Conservation (phyloP, 2,113 vertebrate genomes). For the Eonycteris spelaea region DNA sequence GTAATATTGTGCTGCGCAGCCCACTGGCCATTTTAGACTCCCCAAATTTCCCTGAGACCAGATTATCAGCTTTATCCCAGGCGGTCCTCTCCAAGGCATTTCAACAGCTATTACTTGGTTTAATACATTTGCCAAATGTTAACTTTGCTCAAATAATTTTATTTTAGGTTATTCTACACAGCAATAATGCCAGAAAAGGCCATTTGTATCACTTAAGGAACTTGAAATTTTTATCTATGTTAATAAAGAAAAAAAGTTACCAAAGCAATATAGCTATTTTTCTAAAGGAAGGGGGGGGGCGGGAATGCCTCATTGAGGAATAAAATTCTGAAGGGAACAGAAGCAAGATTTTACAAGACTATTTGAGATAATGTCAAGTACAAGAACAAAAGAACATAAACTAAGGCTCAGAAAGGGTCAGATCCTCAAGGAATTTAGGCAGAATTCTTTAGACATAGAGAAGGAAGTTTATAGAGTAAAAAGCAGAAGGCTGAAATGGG, state of each 20-base stretch:
- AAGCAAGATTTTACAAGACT: conserved; percentile 85
- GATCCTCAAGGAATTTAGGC: conserved; percentile 83
- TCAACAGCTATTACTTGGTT: background rate
- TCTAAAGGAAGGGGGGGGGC: conserved; percentile 24
- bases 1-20: background rate
- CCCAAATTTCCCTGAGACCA: background rate
- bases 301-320: conserved; percentile 66
- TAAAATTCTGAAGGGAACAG: conserved; percentile 83
- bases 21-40: background rate
- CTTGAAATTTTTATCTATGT: conserved; percentile 53
- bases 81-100: background rate
- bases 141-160: conserved; percentile 36
- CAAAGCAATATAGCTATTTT: conserved; percentile 60
- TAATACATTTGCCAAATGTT: background rate
- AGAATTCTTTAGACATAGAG: conserved; percentile 81
- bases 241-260: conserved; percentile 55
- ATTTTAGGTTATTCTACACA: background rate
- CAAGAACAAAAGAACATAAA: conserved; percentile 85
- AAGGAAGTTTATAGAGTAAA: conserved; percentile 79
- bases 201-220: conserved; percentile 49
- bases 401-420: conserved; percentile 84
- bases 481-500: conserved; percentile 73
- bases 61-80: background rate
- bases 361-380: conserved; percentile 84
- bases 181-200: background rate